phyloP scores from a whole-genome alignment of 2,113 vertebrate species.

The Dicentrarchus labrax region DNA sequence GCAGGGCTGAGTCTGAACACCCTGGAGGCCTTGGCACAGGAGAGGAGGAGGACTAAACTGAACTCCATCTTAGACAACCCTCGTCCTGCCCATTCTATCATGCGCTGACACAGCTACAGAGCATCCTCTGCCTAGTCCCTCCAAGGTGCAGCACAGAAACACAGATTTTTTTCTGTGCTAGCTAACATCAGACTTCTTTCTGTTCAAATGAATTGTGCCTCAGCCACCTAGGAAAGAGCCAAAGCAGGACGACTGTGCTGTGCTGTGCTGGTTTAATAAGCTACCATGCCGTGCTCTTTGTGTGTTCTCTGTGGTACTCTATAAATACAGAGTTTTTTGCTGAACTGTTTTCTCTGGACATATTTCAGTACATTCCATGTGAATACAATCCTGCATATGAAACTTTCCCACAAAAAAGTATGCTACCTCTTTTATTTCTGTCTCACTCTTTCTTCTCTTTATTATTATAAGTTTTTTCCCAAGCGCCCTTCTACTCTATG shows the following conservation, averaged over 20 bases:
- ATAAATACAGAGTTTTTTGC: slow-evolving; percentile 35
- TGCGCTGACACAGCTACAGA: slow-evolving; percentile 47
- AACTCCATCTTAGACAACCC: slow-evolving; percentile 49
- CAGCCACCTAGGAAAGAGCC: slow-evolving; percentile 7
- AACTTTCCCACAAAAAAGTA: slow-evolving; percentile 18
- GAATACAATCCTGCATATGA: background rate
- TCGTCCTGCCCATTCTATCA: slow-evolving; percentile 47
- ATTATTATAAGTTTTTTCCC: background rate
- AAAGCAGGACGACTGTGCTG: slow-evolving; percentile 10
- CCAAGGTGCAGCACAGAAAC: slow-evolving; percentile 42
- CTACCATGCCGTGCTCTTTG: slow-evolving; percentile 15
- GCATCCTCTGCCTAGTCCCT: slow-evolving; percentile 40
- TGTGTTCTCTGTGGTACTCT: slow-evolving; percentile 22
- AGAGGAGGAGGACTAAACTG: slow-evolving; percentile 48
- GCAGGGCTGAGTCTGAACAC: slow-evolving; percentile 56
- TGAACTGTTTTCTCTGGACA: slow-evolving; percentile 31
- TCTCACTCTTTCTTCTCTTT: background rate
- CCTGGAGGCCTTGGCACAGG: slow-evolving; percentile 52
- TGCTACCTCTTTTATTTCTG: slow-evolving; percentile 3
- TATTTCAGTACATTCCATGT: slow-evolving; percentile 15
- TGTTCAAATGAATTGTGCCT: slow-evolving; percentile 43
- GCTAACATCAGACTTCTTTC: slow-evolving; percentile 32
- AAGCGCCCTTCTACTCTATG: background rate
- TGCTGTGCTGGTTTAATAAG: slow-evolving; percentile 29
- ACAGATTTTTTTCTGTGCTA: slow-evolving; percentile 16